Conservation (phyloP, 2,113 vertebrate species). For the Peromyscus polionotus region DNA sequence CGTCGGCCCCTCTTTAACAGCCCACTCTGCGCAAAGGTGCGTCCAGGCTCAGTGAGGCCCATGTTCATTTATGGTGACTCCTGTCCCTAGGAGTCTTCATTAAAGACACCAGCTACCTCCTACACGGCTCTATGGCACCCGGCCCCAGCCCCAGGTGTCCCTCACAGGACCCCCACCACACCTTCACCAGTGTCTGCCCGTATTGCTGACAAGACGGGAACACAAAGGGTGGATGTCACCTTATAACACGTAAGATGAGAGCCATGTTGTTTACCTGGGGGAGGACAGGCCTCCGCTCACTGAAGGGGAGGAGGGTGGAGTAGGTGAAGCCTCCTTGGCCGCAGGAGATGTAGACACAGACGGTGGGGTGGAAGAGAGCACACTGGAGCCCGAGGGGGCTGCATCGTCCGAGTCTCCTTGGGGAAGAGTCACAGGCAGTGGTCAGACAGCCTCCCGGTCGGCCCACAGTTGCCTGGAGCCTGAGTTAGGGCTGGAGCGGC, state of each 20-base stretch:
- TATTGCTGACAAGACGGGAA: neutral
- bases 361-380: constrained; percentile 95
- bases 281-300: constrained; percentile 92
- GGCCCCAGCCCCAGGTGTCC: neutral
- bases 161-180: neutral
- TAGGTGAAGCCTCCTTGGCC: constrained; percentile 96
- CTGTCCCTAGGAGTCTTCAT: neutral
- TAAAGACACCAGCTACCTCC: too few species aligned
- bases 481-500: accelerated
- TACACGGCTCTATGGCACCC: neutral
- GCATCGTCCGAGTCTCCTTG: constrained; percentile 98
- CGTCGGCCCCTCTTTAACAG: neutral
- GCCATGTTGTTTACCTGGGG: constrained; percentile 88
- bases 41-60: neutral
- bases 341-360: constrained; percentile 94
- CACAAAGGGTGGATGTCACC: neutral
- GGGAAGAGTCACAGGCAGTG: constrained; percentile 15
- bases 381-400: constrained; percentile 90
- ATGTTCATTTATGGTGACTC: neutral
- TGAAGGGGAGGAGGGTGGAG: constrained; percentile 97
- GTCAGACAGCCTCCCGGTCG: neutral
- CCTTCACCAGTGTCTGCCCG: too few species aligned
- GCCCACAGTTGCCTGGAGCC: neutral
- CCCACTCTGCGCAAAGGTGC: neutral
- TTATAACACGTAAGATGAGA: neutral